Base-by-base conservation (phyloP, 2,113 vertebrate genomes). In the Oxyura jamaicensis region DNA sequence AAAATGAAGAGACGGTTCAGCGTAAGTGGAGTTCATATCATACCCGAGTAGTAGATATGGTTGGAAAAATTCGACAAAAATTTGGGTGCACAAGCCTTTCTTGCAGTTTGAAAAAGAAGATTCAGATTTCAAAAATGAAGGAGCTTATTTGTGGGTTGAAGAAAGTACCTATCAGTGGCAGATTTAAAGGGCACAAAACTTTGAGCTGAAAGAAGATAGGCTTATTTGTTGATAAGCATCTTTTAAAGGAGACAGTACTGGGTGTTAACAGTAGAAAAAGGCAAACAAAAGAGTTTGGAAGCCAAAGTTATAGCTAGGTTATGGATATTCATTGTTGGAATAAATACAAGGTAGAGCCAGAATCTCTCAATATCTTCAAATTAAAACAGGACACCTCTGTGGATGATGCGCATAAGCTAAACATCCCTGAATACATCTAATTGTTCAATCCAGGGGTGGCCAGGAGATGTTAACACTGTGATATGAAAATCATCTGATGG, bases 401-500 rank as follows among this genome's bases (percentile, higher is more conserved):
- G 52, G 26, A 35, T 77, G 22, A 66, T 66, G 53, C 69, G 3
- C 72, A 63, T 69, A 44, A 76, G 13, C 9, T 28, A 56, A 87
- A 55, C 52, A 83, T 6, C 33, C 31, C 23, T 63, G 58, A 83
- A 55, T 72, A 42, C 48, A 78, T 13, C 14, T 46, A 13, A 26
- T 20, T 56, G 22, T 31, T 86, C 29, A 31, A 26, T 69, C 29
- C 17, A 42, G 60, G 10, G 16, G 6, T 59, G n/a, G 50, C 67
- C 55, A 23, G 58, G 29, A 81, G 28, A 48, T 2, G 4, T 52
- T 55, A 66, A 35, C 39, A 25, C 21, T 60, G 16, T 22, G 13
- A n/a, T 31, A 1, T 0, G 8, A 2, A 35, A 73, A 41, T 3
- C 1, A 48, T 18, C 22, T 25, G 23, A 36, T 78, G 46, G 31